phyloP scores from a whole-genome alignment of 1,140 invertebrate species.

The Megalonaias nervosa region DNA sequence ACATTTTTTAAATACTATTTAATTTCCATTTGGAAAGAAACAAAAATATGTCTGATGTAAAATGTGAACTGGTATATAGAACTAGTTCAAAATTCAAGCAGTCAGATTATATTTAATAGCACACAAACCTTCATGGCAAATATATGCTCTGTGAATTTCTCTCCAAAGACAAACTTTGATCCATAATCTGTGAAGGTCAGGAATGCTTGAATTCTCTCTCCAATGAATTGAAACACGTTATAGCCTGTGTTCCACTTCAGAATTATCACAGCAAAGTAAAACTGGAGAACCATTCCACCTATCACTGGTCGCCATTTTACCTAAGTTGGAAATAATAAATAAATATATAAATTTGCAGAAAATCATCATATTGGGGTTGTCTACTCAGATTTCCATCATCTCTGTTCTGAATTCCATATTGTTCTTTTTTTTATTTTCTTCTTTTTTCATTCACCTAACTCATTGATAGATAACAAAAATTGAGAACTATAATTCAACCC shows the following conservation, averaged over 20 bases:
- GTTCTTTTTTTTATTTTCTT: no score
- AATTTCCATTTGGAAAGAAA: no score
- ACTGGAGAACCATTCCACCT: conserved; percentile 87
- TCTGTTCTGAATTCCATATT: no score
- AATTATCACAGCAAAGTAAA: conserved; percentile 86
- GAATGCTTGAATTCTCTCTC: conserved; percentile 81
- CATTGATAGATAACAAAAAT: no score
- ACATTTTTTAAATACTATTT: neutral
- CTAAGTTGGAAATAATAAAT: conserved; percentile 28
- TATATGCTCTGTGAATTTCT: conserved; percentile 67
- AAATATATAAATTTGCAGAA: no score
- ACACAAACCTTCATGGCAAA: conserved; percentile 62
- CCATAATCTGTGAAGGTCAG: conserved; percentile 84
- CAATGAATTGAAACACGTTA: conserved; percentile 83
- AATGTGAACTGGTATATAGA: no score
- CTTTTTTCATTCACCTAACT: no score
- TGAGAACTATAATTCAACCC: no score
- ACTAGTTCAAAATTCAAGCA: neutral
- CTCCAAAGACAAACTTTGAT: conserved; percentile 87
- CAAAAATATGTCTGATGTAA: no score
- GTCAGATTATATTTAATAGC: neutral
- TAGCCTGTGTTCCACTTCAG: conserved; percentile 87
- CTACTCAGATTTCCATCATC: no score
- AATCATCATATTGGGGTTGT: no score
- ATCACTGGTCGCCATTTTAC: conserved; percentile 61